Evolutionary conservation across 2,797 vertebrate genomes (phyloP).

Genomic region (Telmatherina bonti): DNA sequence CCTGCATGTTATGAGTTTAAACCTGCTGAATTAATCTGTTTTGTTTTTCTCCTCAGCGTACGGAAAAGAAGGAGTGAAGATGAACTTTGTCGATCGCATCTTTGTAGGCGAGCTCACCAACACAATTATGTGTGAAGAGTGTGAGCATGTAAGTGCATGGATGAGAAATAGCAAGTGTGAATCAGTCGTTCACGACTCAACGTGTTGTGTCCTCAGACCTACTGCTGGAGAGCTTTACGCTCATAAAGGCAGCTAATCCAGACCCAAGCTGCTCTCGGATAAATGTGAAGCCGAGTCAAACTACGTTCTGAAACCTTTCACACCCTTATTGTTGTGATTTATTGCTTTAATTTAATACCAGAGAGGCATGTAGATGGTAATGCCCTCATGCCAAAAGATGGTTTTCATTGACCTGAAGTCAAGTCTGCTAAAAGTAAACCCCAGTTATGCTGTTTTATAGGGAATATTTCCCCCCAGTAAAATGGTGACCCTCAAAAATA

Average conservation of each 20-base stretch:
- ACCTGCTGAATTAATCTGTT: background rate
- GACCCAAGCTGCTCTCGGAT: conserved; percentile 3
- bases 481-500: conserved; percentile 3
- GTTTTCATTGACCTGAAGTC: conserved; percentile 17
- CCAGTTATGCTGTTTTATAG: conserved; percentile 6
- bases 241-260: conserved; percentile 2
- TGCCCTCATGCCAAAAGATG: background rate
- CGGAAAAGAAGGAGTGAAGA: conserved; percentile 97
- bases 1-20: background rate
- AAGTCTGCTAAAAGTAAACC: conserved; percentile 4
- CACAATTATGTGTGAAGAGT: conserved; percentile 99
- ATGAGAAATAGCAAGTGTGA: background rate
- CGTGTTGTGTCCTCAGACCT: background rate
- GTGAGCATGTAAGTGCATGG: conserved; percentile 91
- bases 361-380: background rate
- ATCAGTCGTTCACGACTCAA: background rate
- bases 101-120: conserved; percentile 99
- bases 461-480: conserved; percentile 11
- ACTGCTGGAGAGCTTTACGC: no score
- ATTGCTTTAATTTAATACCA: background rate
- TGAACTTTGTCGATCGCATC: conserved; percentile 98
- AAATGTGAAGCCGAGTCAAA: background rate
- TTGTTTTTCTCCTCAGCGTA: conserved; percentile 84
- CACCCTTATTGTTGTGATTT: conserved; percentile 10
- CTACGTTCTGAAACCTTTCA: background rate